These are phyloP conservation scores for Aelia acuminata DNA, from an alignment of 2,888 invertebrate species.

Conservation along the genomic window DNA sequence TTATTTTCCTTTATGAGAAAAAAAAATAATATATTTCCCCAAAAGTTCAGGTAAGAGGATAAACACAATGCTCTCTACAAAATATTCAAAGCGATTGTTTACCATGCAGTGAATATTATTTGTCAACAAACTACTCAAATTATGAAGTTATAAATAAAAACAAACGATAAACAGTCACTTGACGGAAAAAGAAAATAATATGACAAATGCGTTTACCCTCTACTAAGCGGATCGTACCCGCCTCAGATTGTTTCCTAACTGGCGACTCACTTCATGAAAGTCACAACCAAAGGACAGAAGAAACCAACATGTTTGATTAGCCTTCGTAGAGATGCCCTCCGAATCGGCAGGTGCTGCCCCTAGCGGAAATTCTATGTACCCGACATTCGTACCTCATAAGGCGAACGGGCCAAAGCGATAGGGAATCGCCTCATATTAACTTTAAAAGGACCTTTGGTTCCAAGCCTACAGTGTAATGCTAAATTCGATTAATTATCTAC, in stretches of 20 bases:
- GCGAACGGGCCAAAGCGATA: slow-evolving; percentile 19
- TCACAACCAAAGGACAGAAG: slow-evolving; percentile 9
- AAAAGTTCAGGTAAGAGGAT: background rate
- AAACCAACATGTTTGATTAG: slow-evolving; percentile 40
- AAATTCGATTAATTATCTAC: background rate
- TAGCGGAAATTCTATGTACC: slow-evolving; percentile 26
- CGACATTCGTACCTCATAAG: slow-evolving; percentile 1
- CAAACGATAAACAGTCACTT: background rate
- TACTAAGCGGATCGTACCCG: background rate
- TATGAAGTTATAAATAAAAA: background rate
- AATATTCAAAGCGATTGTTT: background rate
- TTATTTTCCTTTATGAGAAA: no score
- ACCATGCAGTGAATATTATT: slow-evolving; percentile 11
- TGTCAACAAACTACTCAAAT: background rate
- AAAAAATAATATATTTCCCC: no score
- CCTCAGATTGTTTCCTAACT: background rate
- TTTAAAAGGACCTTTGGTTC: background rate
- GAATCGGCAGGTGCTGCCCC: slow-evolving; percentile 43
- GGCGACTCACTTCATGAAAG: background rate
- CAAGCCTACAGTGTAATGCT: background rate
- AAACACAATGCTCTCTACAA: background rate
- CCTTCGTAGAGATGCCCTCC: background rate
- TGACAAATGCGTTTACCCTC: slow-evolving; percentile 1
- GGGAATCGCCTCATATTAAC: background rate
- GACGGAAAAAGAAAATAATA: background rate